A percentile compares a stretch with the other conserved stretches of the same genome.
Evolutionary conservation across 2,797 vertebrate species (phyloP).

Genomic region (Hoplostethus mediterraneus): DNA sequence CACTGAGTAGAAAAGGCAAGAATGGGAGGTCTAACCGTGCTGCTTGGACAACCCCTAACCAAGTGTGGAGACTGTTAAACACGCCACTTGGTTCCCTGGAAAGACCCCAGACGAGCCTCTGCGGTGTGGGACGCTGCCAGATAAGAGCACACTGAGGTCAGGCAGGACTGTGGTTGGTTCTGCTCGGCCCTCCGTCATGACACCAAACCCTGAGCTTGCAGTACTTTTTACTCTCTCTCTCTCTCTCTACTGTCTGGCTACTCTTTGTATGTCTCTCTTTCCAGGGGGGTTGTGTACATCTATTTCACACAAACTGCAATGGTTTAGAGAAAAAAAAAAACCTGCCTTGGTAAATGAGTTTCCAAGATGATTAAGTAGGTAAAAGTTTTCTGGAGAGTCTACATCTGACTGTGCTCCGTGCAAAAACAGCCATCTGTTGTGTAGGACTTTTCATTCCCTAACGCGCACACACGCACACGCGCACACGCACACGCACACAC

Average conservation of each 20-base stretch:
- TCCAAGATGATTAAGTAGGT: background rate
- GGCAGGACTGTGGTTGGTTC: background rate
- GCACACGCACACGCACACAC: no score
- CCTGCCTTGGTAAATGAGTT: constrained; percentile 7
- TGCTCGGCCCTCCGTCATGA: constrained; percentile 24
- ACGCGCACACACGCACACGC: constrained; percentile 15
- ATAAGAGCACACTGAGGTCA: no score
- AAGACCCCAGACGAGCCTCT: no score
- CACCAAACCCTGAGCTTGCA: background rate
- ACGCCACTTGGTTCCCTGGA: no score
- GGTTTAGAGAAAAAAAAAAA: background rate
- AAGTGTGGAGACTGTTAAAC: no score
- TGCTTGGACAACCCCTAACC: no score
- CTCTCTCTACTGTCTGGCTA: background rate
- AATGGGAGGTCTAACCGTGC: no score
- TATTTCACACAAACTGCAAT: background rate
- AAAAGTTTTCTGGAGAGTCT: constrained; percentile 20
- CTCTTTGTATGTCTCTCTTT: background rate
- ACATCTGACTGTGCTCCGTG: constrained; percentile 28
- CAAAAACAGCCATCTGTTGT: constrained; percentile 64
- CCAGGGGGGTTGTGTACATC: background rate
- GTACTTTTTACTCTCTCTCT: background rate
- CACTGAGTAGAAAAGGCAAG: no score
- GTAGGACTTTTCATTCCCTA: constrained; percentile 41
- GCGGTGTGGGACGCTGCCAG: no score